Percentiles rank a stretch among this genome's conserved stretches.
Conservation (phyloP, 2,797 vertebrate genomes). For the Lithobates sylvaticus region DNA sequence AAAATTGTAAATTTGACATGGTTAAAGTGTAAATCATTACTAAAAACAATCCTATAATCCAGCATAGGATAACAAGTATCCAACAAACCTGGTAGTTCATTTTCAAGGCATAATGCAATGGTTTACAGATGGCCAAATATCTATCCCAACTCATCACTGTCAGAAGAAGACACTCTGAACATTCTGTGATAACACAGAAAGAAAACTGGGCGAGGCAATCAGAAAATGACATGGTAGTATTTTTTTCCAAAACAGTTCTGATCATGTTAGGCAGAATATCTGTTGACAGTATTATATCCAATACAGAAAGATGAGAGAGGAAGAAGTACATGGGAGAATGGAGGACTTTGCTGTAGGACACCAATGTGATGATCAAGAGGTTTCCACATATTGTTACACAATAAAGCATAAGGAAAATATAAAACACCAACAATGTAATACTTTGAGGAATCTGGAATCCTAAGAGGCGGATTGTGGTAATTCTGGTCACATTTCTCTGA, state of each 20-base stretch:
- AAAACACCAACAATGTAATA: neutral
- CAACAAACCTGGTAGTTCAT: neutral
- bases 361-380: neutral
- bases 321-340: too few relatives aligned
- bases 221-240: neutral
- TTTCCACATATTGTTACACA: neutral
- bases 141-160: neutral
- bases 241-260: too few relatives aligned
- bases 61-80: neutral
- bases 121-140: constrained; percentile 13
- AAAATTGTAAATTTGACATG: neutral
- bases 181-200: neutral
- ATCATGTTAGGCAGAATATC: too few relatives aligned
- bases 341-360: neutral
- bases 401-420: neutral
- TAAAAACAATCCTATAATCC: neutral
- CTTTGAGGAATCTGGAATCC: neutral
- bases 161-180: constrained; percentile 4
- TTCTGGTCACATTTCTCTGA: neutral
- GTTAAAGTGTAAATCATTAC: neutral
- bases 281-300: too few relatives aligned
- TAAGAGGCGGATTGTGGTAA: neutral
- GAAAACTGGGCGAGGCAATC: neutral
- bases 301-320: too few relatives aligned
- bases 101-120: neutral